Percentiles rank a stretch among this genome's conserved stretches.
phyloP scores from a whole-genome alignment of 2,797 vertebrate species.

The Gymnopithys bicolor region DNA sequence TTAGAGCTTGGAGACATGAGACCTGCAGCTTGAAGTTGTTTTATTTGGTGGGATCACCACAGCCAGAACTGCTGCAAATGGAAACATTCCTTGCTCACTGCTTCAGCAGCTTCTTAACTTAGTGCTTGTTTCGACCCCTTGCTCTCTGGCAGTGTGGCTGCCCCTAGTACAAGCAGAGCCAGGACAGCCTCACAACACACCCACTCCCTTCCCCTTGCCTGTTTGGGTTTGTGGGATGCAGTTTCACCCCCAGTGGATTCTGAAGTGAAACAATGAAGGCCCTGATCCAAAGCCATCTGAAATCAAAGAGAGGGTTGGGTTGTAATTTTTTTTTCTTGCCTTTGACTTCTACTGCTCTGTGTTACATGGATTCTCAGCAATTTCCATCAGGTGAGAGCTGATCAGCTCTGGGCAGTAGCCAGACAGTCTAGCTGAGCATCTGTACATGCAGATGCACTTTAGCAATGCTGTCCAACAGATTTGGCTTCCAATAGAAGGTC shows the following conservation, averaged over 20 bases:
- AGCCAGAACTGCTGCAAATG: background rate
- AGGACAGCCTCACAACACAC: background rate
- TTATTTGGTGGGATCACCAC: background rate
- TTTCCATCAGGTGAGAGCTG: background rate
- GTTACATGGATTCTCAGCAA: background rate
- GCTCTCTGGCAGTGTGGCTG: rapidly evolving
- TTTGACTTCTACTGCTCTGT: background rate
- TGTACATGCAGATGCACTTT: background rate
- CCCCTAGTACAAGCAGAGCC: background rate
- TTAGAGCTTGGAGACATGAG: background rate
- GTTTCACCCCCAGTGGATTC: background rate
- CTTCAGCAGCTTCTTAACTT: background rate
- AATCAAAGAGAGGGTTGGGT: background rate
- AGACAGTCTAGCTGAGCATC: background rate
- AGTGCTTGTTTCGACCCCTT: background rate
- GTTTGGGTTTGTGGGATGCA: background rate
- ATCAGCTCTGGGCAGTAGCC: background rate
- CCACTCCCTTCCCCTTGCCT: background rate
- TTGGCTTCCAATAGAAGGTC: background rate
- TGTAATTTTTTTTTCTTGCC: background rate
- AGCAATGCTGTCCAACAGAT: background rate
- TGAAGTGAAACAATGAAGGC: background rate
- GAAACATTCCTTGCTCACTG: background rate
- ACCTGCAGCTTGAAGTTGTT: background rate
- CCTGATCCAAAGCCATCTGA: background rate